Evolutionary conservation across 2,113 vertebrate genomes (phyloP).

Genomic region (Thamnophis sirtalis): DNA sequence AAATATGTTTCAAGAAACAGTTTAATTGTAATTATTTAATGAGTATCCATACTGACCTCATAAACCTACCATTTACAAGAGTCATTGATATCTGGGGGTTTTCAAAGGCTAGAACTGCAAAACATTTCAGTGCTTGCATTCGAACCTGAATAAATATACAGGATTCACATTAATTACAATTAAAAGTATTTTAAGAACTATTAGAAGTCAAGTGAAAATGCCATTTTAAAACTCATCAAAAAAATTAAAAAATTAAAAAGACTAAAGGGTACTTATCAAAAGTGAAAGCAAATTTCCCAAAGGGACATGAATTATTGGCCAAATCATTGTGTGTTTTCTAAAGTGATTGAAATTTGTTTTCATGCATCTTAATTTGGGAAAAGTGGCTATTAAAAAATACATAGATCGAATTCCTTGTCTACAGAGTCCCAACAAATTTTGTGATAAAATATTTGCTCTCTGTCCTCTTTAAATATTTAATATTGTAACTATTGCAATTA

Average conservation of each 20-base stretch:
- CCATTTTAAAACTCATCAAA: not conserved
- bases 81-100: constrained; percentile 96
- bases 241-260: not conserved
- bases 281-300: not conserved
- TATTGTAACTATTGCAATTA: not conserved
- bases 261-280: not conserved
- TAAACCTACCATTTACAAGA: constrained; percentile 87
- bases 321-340: not conserved
- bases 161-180: not conserved
- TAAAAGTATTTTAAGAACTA: not conserved
- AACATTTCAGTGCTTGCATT: constrained; percentile 98
- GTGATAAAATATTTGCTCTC: not conserved
- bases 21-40: constrained; percentile 30
- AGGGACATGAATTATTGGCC: not conserved
- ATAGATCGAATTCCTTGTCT: not conserved
- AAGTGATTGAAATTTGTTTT: not conserved
- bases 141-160: constrained; percentile 77
- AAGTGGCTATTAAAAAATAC: not conserved
- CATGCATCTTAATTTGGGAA: not conserved
- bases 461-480: not conserved
- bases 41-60: constrained; percentile 25
- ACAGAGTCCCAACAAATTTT: not conserved
- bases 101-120: constrained; percentile 96
- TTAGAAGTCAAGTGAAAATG: not conserved
- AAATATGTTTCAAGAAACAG: constrained; percentile 40